These are phyloP conservation scores for Brachionus calyciflorus DNA, from an alignment of 1,140 invertebrate genomes.

Conservation along the genomic window DNA sequence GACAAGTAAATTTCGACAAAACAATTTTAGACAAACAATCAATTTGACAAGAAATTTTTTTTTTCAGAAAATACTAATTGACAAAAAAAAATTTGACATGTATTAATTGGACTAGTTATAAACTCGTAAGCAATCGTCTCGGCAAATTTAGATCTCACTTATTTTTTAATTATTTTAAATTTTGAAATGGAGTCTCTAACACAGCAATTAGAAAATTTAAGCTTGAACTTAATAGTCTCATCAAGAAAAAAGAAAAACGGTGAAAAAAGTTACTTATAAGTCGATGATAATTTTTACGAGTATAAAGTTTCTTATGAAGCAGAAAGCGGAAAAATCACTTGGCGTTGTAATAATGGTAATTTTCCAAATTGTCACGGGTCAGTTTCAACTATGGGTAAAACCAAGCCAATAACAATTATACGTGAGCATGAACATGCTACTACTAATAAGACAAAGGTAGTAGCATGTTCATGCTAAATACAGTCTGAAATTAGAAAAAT, in stretches of 20 bases:
- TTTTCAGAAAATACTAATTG: too few species aligned
- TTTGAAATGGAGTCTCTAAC: neutral
- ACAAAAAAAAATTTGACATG: too few species aligned
- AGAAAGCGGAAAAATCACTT: neutral
- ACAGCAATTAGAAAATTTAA: constrained; percentile 16
- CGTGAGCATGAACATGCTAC: neutral
- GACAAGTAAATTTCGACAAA: too few species aligned
- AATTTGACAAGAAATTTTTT: too few species aligned
- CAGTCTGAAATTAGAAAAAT: constrained; percentile 2
- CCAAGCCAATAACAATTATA: neutral
- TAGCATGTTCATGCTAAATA: too few species aligned
- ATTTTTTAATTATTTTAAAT: too few species aligned
- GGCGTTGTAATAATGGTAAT: neutral
- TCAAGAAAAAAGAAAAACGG: constrained; percentile 25
- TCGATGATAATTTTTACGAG: constrained; percentile 6
- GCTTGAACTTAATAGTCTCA: neutral
- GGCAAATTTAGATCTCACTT: too few species aligned
- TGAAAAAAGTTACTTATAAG: neutral
- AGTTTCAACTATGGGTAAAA: neutral
- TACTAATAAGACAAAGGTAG: neutral
- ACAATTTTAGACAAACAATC: too few species aligned
- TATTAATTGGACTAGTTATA: too few species aligned
- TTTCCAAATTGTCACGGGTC: neutral
- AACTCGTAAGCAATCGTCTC: too few species aligned
- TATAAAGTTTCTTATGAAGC: neutral